Evolutionary conservation across 2,888 invertebrate species (phyloP).

Genomic region (Torymus tubicola): DNA sequence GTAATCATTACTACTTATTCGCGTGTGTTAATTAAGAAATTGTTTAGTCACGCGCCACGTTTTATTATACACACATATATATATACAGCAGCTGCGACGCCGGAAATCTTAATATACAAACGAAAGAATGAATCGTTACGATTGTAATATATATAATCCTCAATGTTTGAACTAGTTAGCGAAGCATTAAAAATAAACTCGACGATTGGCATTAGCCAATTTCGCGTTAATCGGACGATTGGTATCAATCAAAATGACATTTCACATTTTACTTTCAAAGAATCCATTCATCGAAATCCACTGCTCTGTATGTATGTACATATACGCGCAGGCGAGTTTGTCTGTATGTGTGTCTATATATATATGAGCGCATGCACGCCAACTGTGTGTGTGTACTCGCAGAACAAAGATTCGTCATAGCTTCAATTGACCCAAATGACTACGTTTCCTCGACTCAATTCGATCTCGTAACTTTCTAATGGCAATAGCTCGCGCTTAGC

Average conservation of each 20-base stretch:
- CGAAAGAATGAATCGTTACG: too few species aligned
- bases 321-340: too few species aligned
- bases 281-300: slow-evolving; percentile 49
- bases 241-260: slow-evolving; percentile 52
- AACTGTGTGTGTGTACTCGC: not conserved
- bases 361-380: slow-evolving; percentile 12
- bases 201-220: slow-evolving; percentile 43
- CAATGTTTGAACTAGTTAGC: too few species aligned
- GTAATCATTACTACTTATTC: not conserved
- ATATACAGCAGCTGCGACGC: too few species aligned
- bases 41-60: too few species aligned
- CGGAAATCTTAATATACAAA: too few species aligned
- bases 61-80: too few species aligned
- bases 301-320: not conserved
- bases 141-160: too few species aligned
- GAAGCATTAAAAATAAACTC: slow-evolving; percentile 5
- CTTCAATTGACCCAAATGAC: slow-evolving; percentile 59
- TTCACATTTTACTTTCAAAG: slow-evolving; percentile 52
- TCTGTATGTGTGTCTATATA: too few species aligned
- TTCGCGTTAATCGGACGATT: slow-evolving; percentile 49
- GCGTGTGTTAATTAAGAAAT: not conserved
- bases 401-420: slow-evolving; percentile 58
- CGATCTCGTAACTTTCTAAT: slow-evolving; percentile 59
- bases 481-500: slow-evolving; percentile 47
- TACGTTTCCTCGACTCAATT: slow-evolving; percentile 58